These are phyloP conservation scores for Tringa solitaria DNA, from an alignment of 2,113 vertebrate genomes.

Conservation along the genomic window DNA sequence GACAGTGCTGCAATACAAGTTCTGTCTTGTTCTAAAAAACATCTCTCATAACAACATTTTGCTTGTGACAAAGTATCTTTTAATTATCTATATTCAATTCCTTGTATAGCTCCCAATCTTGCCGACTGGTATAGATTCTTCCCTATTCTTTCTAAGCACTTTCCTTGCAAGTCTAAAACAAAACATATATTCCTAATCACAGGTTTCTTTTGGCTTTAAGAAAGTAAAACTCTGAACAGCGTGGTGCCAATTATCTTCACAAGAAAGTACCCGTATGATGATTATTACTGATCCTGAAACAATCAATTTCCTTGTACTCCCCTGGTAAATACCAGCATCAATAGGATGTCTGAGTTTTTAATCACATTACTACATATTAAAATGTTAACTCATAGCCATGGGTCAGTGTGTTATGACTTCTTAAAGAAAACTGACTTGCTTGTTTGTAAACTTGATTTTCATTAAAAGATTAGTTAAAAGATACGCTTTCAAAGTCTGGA, in stretches of 20 bases:
- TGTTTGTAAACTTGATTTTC: background rate
- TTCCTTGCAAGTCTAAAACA: slow-evolving; percentile 8
- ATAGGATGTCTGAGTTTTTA: slow-evolving; percentile 39
- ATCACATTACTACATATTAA: slow-evolving; percentile 39
- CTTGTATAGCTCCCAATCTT: background rate
- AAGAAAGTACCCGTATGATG: slow-evolving; percentile 14
- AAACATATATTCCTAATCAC: slow-evolving; percentile 39
- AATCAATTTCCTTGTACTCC: slow-evolving; percentile 49
- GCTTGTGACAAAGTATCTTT: background rate
- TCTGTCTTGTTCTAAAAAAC: background rate
- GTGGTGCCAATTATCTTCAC: slow-evolving; percentile 54
- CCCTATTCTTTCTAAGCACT: background rate
- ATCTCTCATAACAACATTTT: background rate
- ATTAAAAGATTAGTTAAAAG: slow-evolving; percentile 12
- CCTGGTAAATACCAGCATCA: slow-evolving; percentile 50
- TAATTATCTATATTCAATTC: slow-evolving; percentile 1
- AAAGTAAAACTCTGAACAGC: slow-evolving; percentile 27
- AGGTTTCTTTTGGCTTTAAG: slow-evolving; percentile 15
- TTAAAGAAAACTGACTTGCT: slow-evolving; percentile 15
- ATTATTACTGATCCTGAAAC: slow-evolving; percentile 54
- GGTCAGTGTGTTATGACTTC: background rate
- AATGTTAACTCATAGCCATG: slow-evolving; percentile 31
- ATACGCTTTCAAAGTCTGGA: background rate
- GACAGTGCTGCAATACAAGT: background rate
- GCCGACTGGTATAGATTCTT: background rate